phyloP scores from a whole-genome alignment of 2,888 invertebrate genomes.

The Cybosia mesomella region DNA sequence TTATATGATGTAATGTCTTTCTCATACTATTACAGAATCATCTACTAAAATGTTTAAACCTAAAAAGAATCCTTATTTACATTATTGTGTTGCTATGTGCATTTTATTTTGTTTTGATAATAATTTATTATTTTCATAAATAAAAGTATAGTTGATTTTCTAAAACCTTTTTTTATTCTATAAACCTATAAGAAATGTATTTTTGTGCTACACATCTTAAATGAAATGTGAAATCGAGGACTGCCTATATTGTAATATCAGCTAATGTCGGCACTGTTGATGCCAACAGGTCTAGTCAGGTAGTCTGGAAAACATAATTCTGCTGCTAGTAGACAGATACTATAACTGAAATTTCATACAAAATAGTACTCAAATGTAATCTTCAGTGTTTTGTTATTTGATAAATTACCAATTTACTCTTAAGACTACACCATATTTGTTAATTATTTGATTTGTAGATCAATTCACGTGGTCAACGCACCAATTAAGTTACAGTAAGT shows the following conservation, averaged over 20 bases:
- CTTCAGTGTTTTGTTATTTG: not conserved
- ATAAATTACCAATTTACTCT: not conserved
- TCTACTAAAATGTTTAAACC: conserved; percentile 8
- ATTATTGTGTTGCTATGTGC: conserved; percentile 11
- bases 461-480: not conserved
- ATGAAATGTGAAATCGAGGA: conserved; percentile 11
- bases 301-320: not conserved
- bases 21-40: conserved; percentile 1
- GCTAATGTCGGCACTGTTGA: not conserved
- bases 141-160: conserved; percentile 23
- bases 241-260: conserved; percentile 16
- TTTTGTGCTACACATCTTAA: not conserved
- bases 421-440: no score
- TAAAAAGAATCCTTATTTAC: conserved; percentile 16
- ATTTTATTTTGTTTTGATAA: conserved; percentile 17
- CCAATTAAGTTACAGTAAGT: not conserved
- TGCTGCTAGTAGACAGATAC: not conserved
- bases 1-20: not conserved
- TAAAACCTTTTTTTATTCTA: conserved; percentile 11
- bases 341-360: not conserved
- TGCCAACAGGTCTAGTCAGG: not conserved
- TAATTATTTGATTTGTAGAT: not conserved
- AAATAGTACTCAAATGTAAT: not conserved
- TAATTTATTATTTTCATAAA: conserved; percentile 16
- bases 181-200: conserved; percentile 2